Percentiles rank a stretch among this genome's conserved stretches.
Conservation (phyloP, 2,797 vertebrate species). For the Mormyrus proboscirostris region DNA sequence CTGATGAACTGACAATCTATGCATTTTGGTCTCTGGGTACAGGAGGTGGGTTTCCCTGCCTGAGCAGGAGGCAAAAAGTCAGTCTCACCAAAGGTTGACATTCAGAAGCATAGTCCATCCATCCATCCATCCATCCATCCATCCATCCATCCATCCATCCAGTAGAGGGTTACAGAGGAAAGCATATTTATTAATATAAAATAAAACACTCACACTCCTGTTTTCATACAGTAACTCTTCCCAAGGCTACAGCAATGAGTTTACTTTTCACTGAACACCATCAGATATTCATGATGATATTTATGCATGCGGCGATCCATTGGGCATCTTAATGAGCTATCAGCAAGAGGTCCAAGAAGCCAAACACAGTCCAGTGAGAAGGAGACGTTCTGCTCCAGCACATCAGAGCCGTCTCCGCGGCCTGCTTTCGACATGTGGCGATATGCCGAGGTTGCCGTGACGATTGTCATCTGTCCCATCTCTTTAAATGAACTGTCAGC, state of each 20-base stretch:
- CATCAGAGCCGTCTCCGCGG: not conserved
- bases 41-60: not conserved
- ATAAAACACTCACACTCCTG: not conserved
- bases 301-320: constrained; percentile 56
- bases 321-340: constrained; percentile 50
- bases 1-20: not conserved
- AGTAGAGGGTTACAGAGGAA: not conserved
- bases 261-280: constrained; percentile 45
- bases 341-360: constrained; percentile 22
- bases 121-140: not conserved
- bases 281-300: constrained; percentile 51
- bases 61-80: not conserved
- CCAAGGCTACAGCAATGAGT: constrained; percentile 53
- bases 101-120: not conserved
- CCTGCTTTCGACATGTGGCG: constrained; percentile 41
- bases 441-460: constrained; percentile 49
- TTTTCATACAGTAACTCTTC: constrained; percentile 15
- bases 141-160: not conserved
- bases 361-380: constrained; percentile 45
- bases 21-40: not conserved
- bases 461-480: constrained; percentile 41
- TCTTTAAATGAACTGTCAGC: constrained; percentile 40
- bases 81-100: not conserved
- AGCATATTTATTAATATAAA: not conserved
- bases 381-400: constrained; percentile 37